Percentiles rank a stretch among this genome's conserved stretches.
Conservation (phyloP, 2,797 vertebrate genomes). For the Hylomyscus alleni region DNA sequence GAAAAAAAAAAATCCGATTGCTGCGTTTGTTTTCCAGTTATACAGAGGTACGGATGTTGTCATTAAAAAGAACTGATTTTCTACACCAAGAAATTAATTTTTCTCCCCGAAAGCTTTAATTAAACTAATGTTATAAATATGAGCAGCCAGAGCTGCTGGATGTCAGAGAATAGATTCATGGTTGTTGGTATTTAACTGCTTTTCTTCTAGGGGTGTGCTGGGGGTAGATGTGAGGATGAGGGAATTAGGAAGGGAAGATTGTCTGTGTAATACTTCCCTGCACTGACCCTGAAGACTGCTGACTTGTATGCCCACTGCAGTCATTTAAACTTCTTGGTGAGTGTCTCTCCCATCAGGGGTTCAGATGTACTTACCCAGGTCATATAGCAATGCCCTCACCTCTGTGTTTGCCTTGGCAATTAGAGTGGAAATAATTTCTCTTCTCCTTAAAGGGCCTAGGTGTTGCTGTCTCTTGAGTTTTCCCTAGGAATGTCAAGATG, state of each 20-base stretch:
- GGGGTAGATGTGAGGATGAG: background rate
- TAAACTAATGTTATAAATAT: slow-evolving; percentile 81
- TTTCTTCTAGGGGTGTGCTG: background rate
- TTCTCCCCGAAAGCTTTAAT: slow-evolving; percentile 76
- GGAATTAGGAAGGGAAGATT: background rate
- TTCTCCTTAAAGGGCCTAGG: slow-evolving; percentile 8
- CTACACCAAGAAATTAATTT: slow-evolving; percentile 69
- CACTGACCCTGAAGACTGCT: slow-evolving; percentile 45
- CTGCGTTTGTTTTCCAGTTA: slow-evolving; percentile 78
- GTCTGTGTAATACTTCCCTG: background rate
- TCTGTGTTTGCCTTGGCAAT: slow-evolving; percentile 39
- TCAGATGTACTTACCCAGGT: slow-evolving; percentile 32
- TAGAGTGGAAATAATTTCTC: slow-evolving; percentile 74
- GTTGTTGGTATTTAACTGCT: slow-evolving; percentile 37
- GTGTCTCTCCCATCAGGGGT: background rate
- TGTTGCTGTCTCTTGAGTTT: background rate
- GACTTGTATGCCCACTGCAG: background rate
- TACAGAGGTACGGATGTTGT: slow-evolving; percentile 71
- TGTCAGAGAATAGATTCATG: slow-evolving; percentile 63
- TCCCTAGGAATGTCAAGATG: slow-evolving; percentile 63
- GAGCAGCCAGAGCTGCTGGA: slow-evolving; percentile 41
- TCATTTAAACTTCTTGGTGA: slow-evolving; percentile 40
- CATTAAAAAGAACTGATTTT: slow-evolving; percentile 73
- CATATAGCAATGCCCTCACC: background rate
- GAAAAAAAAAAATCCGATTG: slow-evolving; percentile 72